Conservation (phyloP, 2,888 invertebrate species). For the Tachina grossa region DNA sequence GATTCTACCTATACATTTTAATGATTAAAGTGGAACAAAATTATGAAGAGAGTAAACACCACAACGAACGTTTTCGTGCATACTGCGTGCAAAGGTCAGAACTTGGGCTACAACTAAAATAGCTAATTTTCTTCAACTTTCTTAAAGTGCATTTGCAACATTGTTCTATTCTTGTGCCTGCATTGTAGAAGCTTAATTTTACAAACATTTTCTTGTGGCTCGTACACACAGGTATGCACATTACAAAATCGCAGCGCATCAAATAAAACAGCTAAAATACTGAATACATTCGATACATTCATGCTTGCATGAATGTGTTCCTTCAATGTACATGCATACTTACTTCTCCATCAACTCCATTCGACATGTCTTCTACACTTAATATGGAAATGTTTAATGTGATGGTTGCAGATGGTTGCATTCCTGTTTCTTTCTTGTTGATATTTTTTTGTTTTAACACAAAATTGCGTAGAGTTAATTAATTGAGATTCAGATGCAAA, state of each 20-base stretch:
- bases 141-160: neutral
- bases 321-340: constrained; percentile 30
- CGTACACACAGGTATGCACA: constrained; percentile 53
- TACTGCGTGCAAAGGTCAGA: neutral
- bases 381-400: constrained; percentile 32
- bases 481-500: constrained; percentile 73
- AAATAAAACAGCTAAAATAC: constrained; percentile 27
- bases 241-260: constrained; percentile 59
- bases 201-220: constrained; percentile 4
- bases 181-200: neutral
- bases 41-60: no score
- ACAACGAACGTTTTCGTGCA: no score
- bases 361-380: constrained; percentile 29
- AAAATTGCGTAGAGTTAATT: constrained; percentile 71
- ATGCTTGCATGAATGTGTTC: neutral
- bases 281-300: neutral
- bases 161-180: neutral
- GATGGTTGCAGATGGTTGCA: constrained; percentile 35
- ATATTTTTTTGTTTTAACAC: constrained; percentile 40
- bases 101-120: neutral
- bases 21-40: no score
- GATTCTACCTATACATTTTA: no score
- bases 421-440: constrained; percentile 26
- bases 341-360: constrained; percentile 52
- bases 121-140: neutral